These are phyloP conservation scores for Caenorhabditis elegans DNA, from an alignment of 1,140 invertebrate genomes.

Conservation along the genomic window DNA sequence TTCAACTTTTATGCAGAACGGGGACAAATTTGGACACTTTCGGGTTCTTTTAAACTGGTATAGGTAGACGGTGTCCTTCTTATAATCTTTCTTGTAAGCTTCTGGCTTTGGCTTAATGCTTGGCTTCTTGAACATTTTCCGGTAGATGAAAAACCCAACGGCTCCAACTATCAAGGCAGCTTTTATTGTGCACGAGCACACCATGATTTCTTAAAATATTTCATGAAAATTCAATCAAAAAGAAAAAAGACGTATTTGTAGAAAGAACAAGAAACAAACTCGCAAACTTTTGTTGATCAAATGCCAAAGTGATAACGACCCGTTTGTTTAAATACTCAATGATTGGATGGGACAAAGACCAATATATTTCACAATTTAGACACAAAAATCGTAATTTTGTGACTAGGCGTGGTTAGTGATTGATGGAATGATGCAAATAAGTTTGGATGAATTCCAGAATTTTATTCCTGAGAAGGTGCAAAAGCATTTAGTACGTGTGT, in stretches of 20 bases:
- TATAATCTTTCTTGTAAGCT: constrained; percentile 66
- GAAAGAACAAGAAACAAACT: too few species aligned
- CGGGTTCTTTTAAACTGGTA: constrained; percentile 84
- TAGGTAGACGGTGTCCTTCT: constrained; percentile 83
- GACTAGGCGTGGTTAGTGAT: not conserved
- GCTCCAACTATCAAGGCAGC: not conserved
- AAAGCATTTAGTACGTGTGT: too few species aligned
- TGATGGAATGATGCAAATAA: not conserved
- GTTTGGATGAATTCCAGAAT: not conserved
- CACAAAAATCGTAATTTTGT: not conserved
- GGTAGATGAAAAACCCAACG: constrained; percentile 1
- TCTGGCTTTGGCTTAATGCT: not conserved
- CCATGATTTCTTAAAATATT: not conserved
- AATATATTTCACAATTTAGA: not conserved
- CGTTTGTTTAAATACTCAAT: not conserved
- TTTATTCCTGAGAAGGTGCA: not conserved
- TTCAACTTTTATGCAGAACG: constrained; percentile 89
- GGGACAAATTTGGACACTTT: constrained; percentile 81
- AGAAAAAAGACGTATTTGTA: too few species aligned
- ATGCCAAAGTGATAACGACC: too few species aligned
- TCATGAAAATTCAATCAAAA: not conserved
- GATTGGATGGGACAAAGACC: not conserved
- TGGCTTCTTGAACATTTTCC: not conserved
- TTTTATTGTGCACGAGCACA: not conserved
- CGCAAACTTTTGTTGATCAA: too few species aligned